These are phyloP conservation scores for Criorhina ranunculi DNA, from an alignment of 2,888 invertebrate genomes.

Conservation along the genomic window DNA sequence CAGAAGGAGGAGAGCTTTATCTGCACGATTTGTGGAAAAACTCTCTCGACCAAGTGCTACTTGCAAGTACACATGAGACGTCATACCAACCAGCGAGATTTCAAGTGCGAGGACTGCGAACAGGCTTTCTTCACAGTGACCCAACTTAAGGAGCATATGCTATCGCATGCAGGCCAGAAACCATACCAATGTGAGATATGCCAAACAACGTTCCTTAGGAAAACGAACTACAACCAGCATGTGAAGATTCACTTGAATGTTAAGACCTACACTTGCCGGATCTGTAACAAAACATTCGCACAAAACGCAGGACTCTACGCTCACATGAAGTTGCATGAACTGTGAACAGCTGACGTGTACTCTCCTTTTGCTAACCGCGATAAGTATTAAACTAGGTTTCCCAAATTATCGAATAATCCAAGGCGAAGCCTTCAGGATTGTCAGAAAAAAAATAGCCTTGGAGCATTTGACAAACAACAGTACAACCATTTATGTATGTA, in stretches of 20 bases:
- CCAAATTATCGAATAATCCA: constrained; percentile 11
- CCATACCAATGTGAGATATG: constrained; percentile 79
- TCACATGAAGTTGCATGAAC: constrained; percentile 69
- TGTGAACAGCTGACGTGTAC: constrained; percentile 12
- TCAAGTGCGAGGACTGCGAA: constrained; percentile 79
- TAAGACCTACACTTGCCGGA: constrained; percentile 70
- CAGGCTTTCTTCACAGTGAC: constrained; percentile 80
- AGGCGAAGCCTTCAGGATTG: constrained; percentile 20
- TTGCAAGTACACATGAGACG: constrained; percentile 80
- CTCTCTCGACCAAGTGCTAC: constrained; percentile 80
- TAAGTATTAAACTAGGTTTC: constrained; percentile 38
- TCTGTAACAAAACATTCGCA: constrained; percentile 76
- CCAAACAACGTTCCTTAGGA: constrained; percentile 78
- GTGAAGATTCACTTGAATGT: constrained; percentile 78
- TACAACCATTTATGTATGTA: no score
- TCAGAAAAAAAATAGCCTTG: background rate
- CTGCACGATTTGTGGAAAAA: constrained; percentile 80
- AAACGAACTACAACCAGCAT: constrained; percentile 81
- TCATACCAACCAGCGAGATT: constrained; percentile 80
- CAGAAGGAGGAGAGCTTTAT: constrained; percentile 68
- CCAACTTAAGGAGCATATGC: constrained; percentile 81
- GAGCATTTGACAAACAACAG: background rate
- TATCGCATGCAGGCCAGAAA: constrained; percentile 78
- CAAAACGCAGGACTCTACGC: constrained; percentile 72
- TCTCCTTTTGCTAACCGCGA: background rate